phyloP scores from a whole-genome alignment of 1,140 invertebrate genomes.

The Rhopalosiphum padi region DNA sequence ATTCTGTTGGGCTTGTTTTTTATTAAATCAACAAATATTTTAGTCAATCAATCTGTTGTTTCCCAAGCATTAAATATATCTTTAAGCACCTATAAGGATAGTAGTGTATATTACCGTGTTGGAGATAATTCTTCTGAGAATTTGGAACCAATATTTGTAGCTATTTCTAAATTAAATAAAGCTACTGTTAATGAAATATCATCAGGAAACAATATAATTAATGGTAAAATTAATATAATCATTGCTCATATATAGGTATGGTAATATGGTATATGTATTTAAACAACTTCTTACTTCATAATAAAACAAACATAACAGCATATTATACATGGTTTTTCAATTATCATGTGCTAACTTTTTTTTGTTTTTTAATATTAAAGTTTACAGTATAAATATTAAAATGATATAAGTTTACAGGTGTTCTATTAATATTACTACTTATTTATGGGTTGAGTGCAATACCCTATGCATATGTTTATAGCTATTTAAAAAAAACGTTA shows the following conservation, averaged over 20 bases:
- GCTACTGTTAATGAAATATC: conserved; percentile 10
- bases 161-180: conserved; percentile 31
- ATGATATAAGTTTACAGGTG: conserved; percentile 53
- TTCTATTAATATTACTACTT: conserved; percentile 58
- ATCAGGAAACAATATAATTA: conserved; percentile 14
- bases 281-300: no score
- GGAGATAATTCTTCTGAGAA: conserved; percentile 7
- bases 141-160: conserved; percentile 24
- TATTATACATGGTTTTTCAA: no score
- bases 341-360: no score
- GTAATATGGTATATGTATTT: no score
- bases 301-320: no score
- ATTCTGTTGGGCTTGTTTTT: neutral
- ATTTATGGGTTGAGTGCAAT: conserved; percentile 59
- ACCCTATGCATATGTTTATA: conserved; percentile 60
- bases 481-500: conserved; percentile 59
- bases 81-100: conserved; percentile 49
- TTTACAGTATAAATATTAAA: no score
- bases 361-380: no score
- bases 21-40: neutral
- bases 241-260: no score
- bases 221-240: conserved; percentile 29
- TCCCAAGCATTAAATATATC: neutral
- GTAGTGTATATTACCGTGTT: conserved; percentile 40
- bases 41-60: no score